Percentiles rank a stretch among this genome's conserved stretches.
phyloP scores from a whole-genome alignment of 2,888 invertebrate species.

The Phaonia tiefii region DNA sequence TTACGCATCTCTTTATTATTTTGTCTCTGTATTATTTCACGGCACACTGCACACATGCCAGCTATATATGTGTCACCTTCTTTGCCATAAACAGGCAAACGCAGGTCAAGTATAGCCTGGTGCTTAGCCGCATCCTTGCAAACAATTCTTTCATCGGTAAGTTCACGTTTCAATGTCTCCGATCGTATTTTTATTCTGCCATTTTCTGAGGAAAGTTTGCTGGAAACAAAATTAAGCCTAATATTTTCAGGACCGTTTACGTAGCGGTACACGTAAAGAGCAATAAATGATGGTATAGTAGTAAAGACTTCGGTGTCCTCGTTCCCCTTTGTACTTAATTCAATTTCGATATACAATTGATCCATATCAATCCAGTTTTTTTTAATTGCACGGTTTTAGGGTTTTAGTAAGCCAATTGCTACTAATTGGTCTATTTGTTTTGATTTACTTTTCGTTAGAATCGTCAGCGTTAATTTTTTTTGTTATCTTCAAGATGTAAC shows the following conservation, averaged over 20 bases:
- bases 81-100: conserved; percentile 85
- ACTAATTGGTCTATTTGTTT: no score
- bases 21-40: conserved; percentile 82
- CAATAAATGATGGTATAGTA: conserved; percentile 85
- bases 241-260: conserved; percentile 81
- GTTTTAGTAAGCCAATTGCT: no score
- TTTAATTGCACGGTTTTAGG: no score
- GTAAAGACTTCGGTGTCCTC: conserved; percentile 77
- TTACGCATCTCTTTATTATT: conserved; percentile 72
- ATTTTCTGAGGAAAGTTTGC: conserved; percentile 50
- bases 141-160: conserved; percentile 76
- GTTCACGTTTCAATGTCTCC: conserved; percentile 72
- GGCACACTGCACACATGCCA: conserved; percentile 88
- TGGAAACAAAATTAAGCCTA: conserved; percentile 80
- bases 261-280: conserved; percentile 84
- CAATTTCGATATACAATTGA: conserved; percentile 78
- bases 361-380: conserved; percentile 75
- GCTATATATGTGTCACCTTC: conserved; percentile 85
- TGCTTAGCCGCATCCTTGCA: conserved; percentile 73
- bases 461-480: no score
- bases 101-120: conserved; percentile 76
- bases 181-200: conserved; percentile 73
- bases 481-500: no score
- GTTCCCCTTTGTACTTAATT: conserved; percentile 73
- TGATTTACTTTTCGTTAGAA: no score